Evolutionary conservation across 1,140 invertebrate species (phyloP).

Genomic region (Tetramorium parvispinum): DNA sequence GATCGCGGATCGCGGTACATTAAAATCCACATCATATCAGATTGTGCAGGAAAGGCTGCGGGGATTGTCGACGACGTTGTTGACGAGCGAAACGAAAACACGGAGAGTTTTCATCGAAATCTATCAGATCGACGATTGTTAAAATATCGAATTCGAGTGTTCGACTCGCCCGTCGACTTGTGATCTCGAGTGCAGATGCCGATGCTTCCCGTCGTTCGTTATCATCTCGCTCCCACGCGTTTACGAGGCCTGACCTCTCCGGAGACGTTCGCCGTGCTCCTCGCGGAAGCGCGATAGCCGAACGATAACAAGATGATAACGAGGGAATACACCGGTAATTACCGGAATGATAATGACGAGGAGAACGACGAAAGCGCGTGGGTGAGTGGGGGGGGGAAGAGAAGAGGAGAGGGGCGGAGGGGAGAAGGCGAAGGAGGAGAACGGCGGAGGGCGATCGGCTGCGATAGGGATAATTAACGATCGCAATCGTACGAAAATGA

Average conservation of each 20-base stretch:
- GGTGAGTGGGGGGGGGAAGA: slow-evolving; percentile 16
- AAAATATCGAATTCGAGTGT: not conserved
- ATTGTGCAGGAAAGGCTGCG: no score
- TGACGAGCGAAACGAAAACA: not conserved
- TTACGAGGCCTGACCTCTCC: slow-evolving; percentile 49
- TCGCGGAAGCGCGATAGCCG: slow-evolving; percentile 73
- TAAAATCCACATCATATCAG: not conserved
- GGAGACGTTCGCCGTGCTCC: slow-evolving; percentile 62
- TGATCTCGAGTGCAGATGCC: not conserved
- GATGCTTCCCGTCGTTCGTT: slow-evolving; percentile 10
- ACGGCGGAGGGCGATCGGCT: slow-evolving; percentile 76
- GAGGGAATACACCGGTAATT: slow-evolving; percentile 82
- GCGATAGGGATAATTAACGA: slow-evolving; percentile 85
- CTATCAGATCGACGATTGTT: not conserved
- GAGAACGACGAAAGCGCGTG: slow-evolving; percentile 64
- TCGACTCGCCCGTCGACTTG: not conserved
- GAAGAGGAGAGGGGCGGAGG: not conserved
- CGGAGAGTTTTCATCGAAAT: not conserved
- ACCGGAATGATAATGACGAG: slow-evolving; percentile 84
- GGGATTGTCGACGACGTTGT: not conserved
- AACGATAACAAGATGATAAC: slow-evolving; percentile 83
- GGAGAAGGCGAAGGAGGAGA: not conserved
- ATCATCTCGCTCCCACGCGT: slow-evolving; percentile 13
- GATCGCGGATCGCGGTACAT: not conserved
- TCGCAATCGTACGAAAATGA: slow-evolving; percentile 84